These are phyloP conservation scores for Ceratosolen fusciceps DNA, from an alignment of 1,140 invertebrate genomes.

Conservation along the genomic window DNA sequence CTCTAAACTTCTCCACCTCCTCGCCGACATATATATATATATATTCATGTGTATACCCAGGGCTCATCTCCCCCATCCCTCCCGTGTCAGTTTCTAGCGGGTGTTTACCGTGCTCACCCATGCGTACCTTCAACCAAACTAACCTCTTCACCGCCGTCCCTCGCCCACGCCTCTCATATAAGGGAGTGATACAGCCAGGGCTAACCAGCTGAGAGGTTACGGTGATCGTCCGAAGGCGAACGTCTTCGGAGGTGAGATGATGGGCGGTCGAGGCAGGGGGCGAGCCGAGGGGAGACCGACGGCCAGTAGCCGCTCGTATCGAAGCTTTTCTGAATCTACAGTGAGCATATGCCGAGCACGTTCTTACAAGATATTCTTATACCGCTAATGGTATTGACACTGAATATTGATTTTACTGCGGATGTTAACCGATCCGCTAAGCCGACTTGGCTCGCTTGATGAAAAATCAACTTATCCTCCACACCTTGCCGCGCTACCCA, in stretches of 20 bases:
- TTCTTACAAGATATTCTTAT: not conserved
- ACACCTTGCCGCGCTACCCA: no score
- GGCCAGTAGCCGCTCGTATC: not conserved
- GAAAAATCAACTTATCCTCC: not conserved
- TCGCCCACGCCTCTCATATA: not conserved
- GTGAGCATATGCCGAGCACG: not conserved
- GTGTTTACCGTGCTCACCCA: constrained; percentile 67
- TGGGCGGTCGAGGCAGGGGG: not conserved
- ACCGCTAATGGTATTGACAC: not conserved
- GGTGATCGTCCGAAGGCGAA: no score
- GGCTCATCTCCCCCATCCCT: constrained; percentile 52
- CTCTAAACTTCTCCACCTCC: not conserved
- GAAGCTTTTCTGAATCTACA: not conserved
- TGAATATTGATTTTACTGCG: not conserved
- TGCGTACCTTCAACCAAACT: constrained; percentile 70
- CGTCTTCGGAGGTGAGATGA: constrained; percentile 19
- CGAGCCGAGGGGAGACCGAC: not conserved
- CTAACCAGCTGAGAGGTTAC: not conserved
- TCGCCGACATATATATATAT: constrained; percentile 49
- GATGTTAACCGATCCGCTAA: not conserved
- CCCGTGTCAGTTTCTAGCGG: constrained; percentile 66
- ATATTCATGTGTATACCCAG: constrained; percentile 57
- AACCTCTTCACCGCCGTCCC: constrained; percentile 63
- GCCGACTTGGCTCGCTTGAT: not conserved
- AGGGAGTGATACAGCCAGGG: not conserved